phyloP scores from a whole-genome alignment of 2,113 vertebrate genomes.

The Aegithalos caudatus region DNA sequence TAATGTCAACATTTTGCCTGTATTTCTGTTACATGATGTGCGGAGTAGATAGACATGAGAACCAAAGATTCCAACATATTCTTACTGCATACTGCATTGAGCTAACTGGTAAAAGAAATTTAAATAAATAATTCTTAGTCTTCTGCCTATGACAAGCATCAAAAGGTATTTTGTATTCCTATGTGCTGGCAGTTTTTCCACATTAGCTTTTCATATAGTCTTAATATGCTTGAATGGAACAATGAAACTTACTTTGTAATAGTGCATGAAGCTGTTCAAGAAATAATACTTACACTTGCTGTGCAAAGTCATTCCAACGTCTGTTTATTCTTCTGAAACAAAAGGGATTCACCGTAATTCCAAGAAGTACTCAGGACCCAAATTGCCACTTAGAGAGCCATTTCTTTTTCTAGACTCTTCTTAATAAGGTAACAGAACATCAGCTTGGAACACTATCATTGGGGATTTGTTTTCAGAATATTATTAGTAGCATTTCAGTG shows the following conservation, averaged over 20 bases:
- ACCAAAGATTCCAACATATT: not conserved
- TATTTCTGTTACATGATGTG: not conserved
- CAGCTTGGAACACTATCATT: conserved; percentile 51
- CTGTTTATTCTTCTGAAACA: conserved; percentile 13
- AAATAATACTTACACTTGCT: not conserved
- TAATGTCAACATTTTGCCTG: not conserved
- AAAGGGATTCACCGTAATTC: not conserved
- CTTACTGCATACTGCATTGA: not conserved
- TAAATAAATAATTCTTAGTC: not conserved
- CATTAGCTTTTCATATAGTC: not conserved
- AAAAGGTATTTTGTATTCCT: not conserved
- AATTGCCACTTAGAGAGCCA: not conserved
- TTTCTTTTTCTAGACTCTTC: conserved; percentile 32
- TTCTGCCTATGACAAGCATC: not conserved
- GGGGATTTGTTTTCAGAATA: conserved; percentile 65
- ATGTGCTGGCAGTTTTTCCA: not conserved
- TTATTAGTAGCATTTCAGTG: conserved; percentile 58
- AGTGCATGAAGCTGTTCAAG: not conserved
- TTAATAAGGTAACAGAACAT: conserved; percentile 49
- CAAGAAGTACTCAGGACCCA: not conserved
- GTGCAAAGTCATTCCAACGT: not conserved
- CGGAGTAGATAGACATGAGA: not conserved
- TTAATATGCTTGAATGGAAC: not conserved
- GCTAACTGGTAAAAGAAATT: not conserved
- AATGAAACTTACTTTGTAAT: not conserved